A percentile compares a stretch with the other conserved stretches of the same genome.
phyloP scores from a whole-genome alignment of 2,888 invertebrate species.

The Tipula unca region DNA sequence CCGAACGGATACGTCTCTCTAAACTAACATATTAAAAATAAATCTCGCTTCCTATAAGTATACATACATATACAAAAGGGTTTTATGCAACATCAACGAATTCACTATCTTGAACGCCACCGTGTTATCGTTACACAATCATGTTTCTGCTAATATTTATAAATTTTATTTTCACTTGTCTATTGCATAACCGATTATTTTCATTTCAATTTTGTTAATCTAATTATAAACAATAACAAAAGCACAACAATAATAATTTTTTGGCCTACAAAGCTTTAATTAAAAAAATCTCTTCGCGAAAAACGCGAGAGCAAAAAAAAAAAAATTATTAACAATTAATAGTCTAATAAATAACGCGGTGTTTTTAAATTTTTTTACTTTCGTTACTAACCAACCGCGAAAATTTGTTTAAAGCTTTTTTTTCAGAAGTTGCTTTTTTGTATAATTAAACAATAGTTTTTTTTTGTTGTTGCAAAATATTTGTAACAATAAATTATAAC shows the following conservation, averaged over 20 bases:
- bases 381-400: constrained; percentile 8
- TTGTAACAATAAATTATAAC: neutral
- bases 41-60: too few relatives aligned
- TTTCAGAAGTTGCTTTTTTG: neutral
- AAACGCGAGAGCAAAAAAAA: neutral
- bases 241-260: neutral
- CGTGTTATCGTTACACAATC: neutral
- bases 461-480: neutral
- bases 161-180: neutral
- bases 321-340: neutral
- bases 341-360: neutral
- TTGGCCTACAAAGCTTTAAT: neutral
- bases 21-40: neutral
- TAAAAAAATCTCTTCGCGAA: neutral
- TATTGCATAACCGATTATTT: neutral
- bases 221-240: neutral
- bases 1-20: neutral
- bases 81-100: neutral
- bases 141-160: neutral
- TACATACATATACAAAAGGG: neutral
- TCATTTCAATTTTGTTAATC: neutral
- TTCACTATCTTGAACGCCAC: neutral
- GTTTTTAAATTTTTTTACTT: neutral
- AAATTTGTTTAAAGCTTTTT: neutral
- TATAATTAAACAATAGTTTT: neutral